Base-by-base conservation (phyloP, 2,113 vertebrate species). In the Rhinolophus sinicus region DNA sequence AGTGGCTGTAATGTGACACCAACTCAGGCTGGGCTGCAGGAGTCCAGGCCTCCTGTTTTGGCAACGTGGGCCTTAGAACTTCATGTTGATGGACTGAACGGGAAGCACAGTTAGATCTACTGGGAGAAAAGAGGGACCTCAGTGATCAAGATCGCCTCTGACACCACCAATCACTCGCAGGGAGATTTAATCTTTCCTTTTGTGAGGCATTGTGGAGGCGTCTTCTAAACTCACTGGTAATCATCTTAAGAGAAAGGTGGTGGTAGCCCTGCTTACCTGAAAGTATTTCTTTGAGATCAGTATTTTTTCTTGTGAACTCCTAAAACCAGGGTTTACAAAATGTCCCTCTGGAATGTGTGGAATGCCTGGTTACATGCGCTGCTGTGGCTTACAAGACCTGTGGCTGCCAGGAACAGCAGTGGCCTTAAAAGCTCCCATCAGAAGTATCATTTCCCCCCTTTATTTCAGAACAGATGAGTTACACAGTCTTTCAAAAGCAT, bases 391-490 rank as follows among this genome's bases (percentile, higher is more conserved):
- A 6, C 1, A 47, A 62, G 62, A 60, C 77, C 60, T 52, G 33
- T n/a, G 35, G 30, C 58, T 81, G 22, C 38, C n/a, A 8, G 80
- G 1, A 40, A 76, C 62, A 47, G 44, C 14, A 0, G 35, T 95
- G 98, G 89, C 69, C 1, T 95, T 26, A 69, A 78, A 94, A 95
- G 58, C 93, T 94, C 72, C 62, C 47, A 60, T 6, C 8, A 35
- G 38, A 76, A 50, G 9, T 15, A 38, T 28, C 70, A 1, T 12
- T 12, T 18, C 1, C 0, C 44, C 50, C 50, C 21, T 60, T 92
- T 88, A 35, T 69, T 78, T 80, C 28, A 0, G 0, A 52, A 60
- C 50, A 19, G 50, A 24, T 64, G 77, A 82, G 33, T 93, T 35
- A 40, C 56, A 73, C 30, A 44, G 2, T 58, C 8, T 28, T 73